phyloP scores from a whole-genome alignment of 2,888 invertebrate species.

The Anaspis maculata region DNA sequence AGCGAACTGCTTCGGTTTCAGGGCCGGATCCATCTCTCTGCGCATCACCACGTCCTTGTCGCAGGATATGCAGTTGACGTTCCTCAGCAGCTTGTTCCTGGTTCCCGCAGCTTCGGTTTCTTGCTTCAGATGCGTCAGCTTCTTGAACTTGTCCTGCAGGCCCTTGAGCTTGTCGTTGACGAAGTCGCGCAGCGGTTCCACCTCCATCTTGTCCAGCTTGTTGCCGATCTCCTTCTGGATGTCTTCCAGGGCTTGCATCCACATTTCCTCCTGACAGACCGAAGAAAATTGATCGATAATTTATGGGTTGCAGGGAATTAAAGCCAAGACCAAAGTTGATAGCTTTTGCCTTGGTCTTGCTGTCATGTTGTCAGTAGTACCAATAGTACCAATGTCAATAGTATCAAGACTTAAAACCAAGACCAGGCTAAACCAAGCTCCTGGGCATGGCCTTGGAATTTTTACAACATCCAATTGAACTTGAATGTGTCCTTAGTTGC shows the following conservation, averaged over 20 bases:
- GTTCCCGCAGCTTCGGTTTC: conserved; percentile 68
- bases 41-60: conserved; percentile 67
- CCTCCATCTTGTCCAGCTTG: conserved; percentile 58
- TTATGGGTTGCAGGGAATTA: too few species aligned
- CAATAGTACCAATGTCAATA: too few species aligned
- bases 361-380: too few species aligned
- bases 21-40: conserved; percentile 45
- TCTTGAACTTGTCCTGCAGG: conserved; percentile 55
- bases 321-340: too few species aligned
- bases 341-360: too few species aligned
- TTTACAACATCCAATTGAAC: too few species aligned
- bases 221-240: conserved; percentile 59
- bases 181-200: conserved; percentile 56
- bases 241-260: conserved; percentile 59
- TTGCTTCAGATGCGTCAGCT: conserved; percentile 49
- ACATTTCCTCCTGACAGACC: conserved; percentile 54
- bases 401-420: too few species aligned
- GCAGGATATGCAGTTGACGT: conserved; percentile 70
- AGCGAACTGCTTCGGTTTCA: conserved; percentile 45
- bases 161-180: conserved; percentile 52
- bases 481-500: too few species aligned
- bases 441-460: too few species aligned
- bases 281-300: too few species aligned
- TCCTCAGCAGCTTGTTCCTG: conserved; percentile 56
- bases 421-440: too few species aligned